Conservation (phyloP, 2,888 invertebrate species). For the Gastracanthus pulcherrimus region DNA sequence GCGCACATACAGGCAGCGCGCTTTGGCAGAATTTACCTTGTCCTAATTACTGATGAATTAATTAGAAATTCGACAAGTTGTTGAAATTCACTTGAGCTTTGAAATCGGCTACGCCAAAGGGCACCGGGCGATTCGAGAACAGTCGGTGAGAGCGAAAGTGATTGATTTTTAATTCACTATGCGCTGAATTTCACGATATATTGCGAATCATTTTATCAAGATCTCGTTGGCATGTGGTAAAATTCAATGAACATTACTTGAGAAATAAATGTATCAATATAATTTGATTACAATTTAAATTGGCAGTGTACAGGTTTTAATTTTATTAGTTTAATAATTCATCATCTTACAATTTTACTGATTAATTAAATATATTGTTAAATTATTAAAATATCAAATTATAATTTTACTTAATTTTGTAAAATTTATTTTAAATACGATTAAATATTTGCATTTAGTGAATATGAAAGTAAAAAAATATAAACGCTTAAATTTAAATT, state of each 20-base stretch:
- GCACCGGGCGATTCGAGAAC: neutral
- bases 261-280: neutral
- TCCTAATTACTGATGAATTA: slow-evolving; percentile 34
- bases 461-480: too few relatives aligned
- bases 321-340: too few relatives aligned
- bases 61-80: slow-evolving; percentile 33
- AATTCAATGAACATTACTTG: neutral
- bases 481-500: too few relatives aligned
- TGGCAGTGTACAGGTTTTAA: too few relatives aligned
- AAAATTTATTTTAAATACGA: too few relatives aligned
- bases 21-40: slow-evolving; percentile 21
- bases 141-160: neutral
- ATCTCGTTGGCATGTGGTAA: neutral
- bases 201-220: neutral
- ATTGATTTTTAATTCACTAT: slow-evolving; percentile 18
- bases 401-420: too few relatives aligned
- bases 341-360: too few relatives aligned
- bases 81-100: slow-evolving; percentile 40
- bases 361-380: too few relatives aligned
- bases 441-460: too few relatives aligned
- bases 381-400: too few relatives aligned
- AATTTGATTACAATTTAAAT: too few relatives aligned
- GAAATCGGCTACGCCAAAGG: too few relatives aligned
- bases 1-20: neutral
- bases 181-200: neutral